Evolutionary conservation across 2,797 vertebrate genomes (phyloP), one percentile per base, ranked within the genome.

Genomic region (Spatula clypeata): DNA sequence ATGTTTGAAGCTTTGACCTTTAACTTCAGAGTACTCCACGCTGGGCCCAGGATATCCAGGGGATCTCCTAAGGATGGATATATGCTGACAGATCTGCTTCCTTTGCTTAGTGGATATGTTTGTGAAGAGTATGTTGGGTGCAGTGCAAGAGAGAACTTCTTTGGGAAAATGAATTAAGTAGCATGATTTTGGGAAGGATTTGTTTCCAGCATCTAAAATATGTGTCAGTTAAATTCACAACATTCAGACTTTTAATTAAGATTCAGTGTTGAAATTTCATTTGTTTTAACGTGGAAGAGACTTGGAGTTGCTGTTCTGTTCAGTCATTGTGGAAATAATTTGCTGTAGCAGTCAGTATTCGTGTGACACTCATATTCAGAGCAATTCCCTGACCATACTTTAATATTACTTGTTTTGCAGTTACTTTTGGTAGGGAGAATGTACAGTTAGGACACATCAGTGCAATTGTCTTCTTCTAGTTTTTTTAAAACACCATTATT

Each of bases 1-100:
- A 38, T 0, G 0, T 85, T 47, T 83, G 61, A 57, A 88, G 53
- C 40, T 95, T 64, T 87, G 91, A 86, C 65, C 47, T 94, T 79
- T 57, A 80, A 57, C 51, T 86, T 93, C 10, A 66, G 66, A 44
- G 54, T 20, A n/a, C 16, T 45, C 13, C 76, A 6, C 61, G n/a
- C 19, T 61, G 58, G 45, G 38, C 49, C 40, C 47, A 40, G 21
- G 21, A 36, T 84, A 2, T 73, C 36, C 17, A 23, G 74, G 51
- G 67, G 36, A 45, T 71, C 44, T 74, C 11, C 31, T 69, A 61
- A 55, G 60, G 55, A 15, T 55, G 61, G 51, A 17, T 55, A 61
- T 40, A 51, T 74, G 42, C 61, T 2, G 15, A 16, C 60, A 60
- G 31, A 60, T 79, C 1, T 11, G 11, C 53, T 89, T 86, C 24